Evolutionary conservation across 2,888 invertebrate species (phyloP), one percentile per base, ranked within the genome.

Genomic region (Pandemis cinnamomeana): DNA sequence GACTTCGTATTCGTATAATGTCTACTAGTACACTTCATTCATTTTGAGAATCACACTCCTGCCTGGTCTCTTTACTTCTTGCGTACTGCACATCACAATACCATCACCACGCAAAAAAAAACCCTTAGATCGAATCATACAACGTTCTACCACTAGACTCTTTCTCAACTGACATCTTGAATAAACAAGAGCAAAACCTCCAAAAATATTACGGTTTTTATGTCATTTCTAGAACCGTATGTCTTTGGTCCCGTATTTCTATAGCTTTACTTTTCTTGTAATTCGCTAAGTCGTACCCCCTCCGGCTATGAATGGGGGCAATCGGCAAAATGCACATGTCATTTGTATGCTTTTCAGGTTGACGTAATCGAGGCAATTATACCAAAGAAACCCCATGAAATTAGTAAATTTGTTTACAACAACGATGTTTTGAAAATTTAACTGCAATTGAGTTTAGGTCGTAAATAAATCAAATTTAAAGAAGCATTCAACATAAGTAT

Each of bases 301-400:
- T 77, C 73, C 73, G 77, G 75, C 78, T 76, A 80, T 89, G 86
- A 89, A 91, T 90, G 83, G 83, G 80, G 87, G 83, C 91, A 89
- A 91, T 91, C 88, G 89, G 84, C 78, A n/a, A 79, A 81, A 84
- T 83, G 84, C 85, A 87, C 89, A 86, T 88, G 84, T 86, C 72
- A 85, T 88, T 87, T 82, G 77, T 80, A 80, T 82, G 82, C 77
- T 81, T 84, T 83, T 85, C 82, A 83, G 80, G 76, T 78, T 46
- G 53, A 44, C 36, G 20, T 44, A 15, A 68, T 68, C 68, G 58
- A 71, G 55, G 53, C 53, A 62, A 67, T 74, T 71, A 74, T 66
- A 36, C 36, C 15, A 7, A 67, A 62, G 66, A 73, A 72, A 60
- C 58, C 60, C 42, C 15, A 5, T 60, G 60, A 60, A 61, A 71